phyloP scores from a whole-genome alignment of 2,797 vertebrate species.

The Pempheris klunzingeri region DNA sequence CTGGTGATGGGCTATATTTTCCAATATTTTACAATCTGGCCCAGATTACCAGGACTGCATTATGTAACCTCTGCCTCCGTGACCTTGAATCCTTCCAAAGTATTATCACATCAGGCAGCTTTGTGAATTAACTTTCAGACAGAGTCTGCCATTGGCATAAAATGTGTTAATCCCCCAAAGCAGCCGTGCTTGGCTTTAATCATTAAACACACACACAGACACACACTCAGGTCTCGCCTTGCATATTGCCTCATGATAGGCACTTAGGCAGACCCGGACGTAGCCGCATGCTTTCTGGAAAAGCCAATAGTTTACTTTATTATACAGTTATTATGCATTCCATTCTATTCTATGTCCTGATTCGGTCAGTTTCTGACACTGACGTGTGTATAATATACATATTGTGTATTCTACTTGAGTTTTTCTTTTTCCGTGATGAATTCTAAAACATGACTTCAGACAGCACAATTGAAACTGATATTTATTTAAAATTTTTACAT shows the following conservation, averaged over 20 bases:
- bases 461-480: not conserved
- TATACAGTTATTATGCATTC: too few species aligned
- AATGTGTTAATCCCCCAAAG: slow-evolving; percentile 77
- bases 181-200: slow-evolving; percentile 56
- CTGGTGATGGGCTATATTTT: not conserved
- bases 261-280: not conserved
- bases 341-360: too few species aligned
- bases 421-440: not conserved
- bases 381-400: too few species aligned
- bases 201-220: slow-evolving; percentile 36
- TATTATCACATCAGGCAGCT: slow-evolving; percentile 71
- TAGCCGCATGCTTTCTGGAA: not conserved
- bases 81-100: slow-evolving; percentile 67
- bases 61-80: slow-evolving; percentile 69
- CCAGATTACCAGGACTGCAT: slow-evolving; percentile 50
- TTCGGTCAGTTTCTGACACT: too few species aligned
- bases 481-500: not conserved
- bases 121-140: slow-evolving; percentile 71
- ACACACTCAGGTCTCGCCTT: slow-evolving; percentile 14
- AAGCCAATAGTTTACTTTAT: not conserved
- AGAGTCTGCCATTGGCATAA: slow-evolving; percentile 53
- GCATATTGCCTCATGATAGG: slow-evolving; percentile 14
- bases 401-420: not conserved
- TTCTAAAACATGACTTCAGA: not conserved
- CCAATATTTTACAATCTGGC: slow-evolving; percentile 33